Percentiles rank a stretch among this genome's conserved stretches.
These are phyloP conservation scores for Pyrochroa serraticornis DNA, from an alignment of 2,888 invertebrate species.

Conservation along the genomic window DNA sequence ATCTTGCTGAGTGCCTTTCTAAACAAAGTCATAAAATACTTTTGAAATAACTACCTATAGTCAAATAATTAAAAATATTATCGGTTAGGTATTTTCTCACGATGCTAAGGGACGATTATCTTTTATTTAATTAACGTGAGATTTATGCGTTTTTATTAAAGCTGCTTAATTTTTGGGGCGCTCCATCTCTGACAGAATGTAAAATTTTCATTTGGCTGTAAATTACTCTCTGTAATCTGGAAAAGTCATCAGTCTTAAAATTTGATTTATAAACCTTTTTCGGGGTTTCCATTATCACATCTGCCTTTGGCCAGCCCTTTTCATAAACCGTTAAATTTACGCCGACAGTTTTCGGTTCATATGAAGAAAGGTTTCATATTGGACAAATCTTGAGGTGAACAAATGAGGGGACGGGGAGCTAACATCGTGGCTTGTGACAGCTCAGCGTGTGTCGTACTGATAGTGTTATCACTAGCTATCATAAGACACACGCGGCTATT, in stretches of 20 bases:
- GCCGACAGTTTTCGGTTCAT: not conserved
- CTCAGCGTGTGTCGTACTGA: conserved; percentile 68
- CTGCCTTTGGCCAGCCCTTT: not conserved
- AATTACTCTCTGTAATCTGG: too few relatives aligned
- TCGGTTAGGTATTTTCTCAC: too few relatives aligned
- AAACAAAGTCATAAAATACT: too few relatives aligned
- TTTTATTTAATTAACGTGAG: too few relatives aligned
- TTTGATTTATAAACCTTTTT: conserved; percentile 6
- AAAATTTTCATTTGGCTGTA: too few relatives aligned
- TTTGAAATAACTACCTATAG: too few relatives aligned
- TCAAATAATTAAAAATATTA: too few relatives aligned
- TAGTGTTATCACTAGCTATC: conserved; percentile 64
- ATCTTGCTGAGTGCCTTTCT: too few relatives aligned
- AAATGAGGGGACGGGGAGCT: conserved; percentile 8
- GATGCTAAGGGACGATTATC: too few relatives aligned
- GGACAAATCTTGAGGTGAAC: conserved; percentile 9
- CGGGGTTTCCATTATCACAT: conserved; percentile 15
- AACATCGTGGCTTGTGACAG: conserved; percentile 44
- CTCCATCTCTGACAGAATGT: too few relatives aligned
- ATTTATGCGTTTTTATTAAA: too few relatives aligned
- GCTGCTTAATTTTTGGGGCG: too few relatives aligned
- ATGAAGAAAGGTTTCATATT: conserved; percentile 14
- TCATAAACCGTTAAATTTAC: not conserved
- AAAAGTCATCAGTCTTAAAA: not conserved
- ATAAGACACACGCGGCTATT: conserved; percentile 73